Conservation (phyloP, 1,140 invertebrate genomes). For the Vanessa tameamea region DNA sequence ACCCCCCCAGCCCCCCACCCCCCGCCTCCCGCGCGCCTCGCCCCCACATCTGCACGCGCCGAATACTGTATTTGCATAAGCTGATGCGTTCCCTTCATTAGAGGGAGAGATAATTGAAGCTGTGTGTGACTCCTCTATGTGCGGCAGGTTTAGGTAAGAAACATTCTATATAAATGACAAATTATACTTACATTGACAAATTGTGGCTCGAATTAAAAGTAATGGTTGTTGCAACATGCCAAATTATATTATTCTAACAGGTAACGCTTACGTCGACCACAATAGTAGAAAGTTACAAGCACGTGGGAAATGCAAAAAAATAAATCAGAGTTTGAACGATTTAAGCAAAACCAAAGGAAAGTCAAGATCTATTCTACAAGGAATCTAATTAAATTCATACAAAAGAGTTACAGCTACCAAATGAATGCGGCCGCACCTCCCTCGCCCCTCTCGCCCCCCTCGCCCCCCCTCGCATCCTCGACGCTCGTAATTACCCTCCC, state of each 20-base stretch:
- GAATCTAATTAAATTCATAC: constrained; percentile 32
- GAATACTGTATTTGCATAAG: constrained; percentile 59
- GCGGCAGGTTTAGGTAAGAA: background rate
- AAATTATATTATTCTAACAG: too few species aligned
- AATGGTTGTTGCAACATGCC: too few species aligned
- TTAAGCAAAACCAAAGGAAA: background rate
- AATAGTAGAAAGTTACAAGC: too few species aligned
- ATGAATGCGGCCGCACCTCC: constrained; percentile 10
- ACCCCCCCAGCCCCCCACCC: constrained; percentile 5
- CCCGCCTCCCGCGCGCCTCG: constrained; percentile 21
- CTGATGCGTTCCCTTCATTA: constrained; percentile 55
- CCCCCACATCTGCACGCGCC: constrained; percentile 17
- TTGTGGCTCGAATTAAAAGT: too few species aligned
- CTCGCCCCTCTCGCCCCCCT: background rate
- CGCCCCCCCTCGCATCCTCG: background rate
- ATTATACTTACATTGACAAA: too few species aligned
- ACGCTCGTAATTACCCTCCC: constrained; percentile 50
- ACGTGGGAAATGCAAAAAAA: too few species aligned
- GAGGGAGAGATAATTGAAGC: constrained; percentile 42
- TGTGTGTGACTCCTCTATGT: constrained; percentile 2
- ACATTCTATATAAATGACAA: background rate
- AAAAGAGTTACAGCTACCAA: constrained; percentile 36
- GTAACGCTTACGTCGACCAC: too few species aligned
- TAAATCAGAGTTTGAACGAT: too few species aligned
- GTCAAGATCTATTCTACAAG: constrained; percentile 13